A percentile compares a stretch with the other conserved stretches of the same genome.
These are phyloP conservation scores for Rotaria sp. DNA, from an alignment of 2,888 invertebrate species.

Conservation along the genomic window DNA sequence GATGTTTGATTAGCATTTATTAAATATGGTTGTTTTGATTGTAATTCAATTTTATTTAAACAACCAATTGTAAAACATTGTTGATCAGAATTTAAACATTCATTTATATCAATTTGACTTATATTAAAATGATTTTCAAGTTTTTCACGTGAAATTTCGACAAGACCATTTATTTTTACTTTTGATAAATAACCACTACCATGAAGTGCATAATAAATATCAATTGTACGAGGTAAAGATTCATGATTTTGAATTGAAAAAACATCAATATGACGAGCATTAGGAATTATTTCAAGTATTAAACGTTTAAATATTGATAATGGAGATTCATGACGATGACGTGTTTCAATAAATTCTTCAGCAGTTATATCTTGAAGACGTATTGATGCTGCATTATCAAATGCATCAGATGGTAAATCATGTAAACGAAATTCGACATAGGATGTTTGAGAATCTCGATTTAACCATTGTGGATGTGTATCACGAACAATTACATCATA, in stretches of 20 bases:
- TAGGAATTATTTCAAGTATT: conserved; percentile 66
- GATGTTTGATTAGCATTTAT: conserved; percentile 95
- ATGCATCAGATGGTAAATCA: conserved; percentile 87
- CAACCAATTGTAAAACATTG: conserved; percentile 68
- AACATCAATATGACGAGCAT: conserved; percentile 78
- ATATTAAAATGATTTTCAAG: conserved; percentile 31
- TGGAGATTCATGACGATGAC: conserved; percentile 42
- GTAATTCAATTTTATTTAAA: conserved; percentile 72
- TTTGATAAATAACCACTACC: conserved; percentile 56
- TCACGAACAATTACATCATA: conserved; percentile 35
- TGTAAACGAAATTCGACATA: conserved; percentile 88
- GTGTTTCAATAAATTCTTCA: conserved; percentile 73
- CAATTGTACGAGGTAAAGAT: conserved; percentile 57
- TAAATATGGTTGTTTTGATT: conserved; percentile 59
- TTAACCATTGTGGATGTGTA: conserved; percentile 27
- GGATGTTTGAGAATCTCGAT: conserved; percentile 57
- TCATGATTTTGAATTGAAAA: conserved; percentile 74
- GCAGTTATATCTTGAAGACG: conserved; percentile 75
- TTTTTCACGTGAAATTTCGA: conserved; percentile 81
- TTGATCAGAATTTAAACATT: conserved; percentile 45
- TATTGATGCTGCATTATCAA: conserved; percentile 86
- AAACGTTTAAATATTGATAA: conserved; percentile 2
- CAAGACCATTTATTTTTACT: conserved; percentile 72
- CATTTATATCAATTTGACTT: conserved; percentile 61
- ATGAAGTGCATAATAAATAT: conserved; percentile 85